Evolutionary conservation across 1,140 invertebrate genomes (phyloP).

Genomic region (Odontomachus brunneus): DNA sequence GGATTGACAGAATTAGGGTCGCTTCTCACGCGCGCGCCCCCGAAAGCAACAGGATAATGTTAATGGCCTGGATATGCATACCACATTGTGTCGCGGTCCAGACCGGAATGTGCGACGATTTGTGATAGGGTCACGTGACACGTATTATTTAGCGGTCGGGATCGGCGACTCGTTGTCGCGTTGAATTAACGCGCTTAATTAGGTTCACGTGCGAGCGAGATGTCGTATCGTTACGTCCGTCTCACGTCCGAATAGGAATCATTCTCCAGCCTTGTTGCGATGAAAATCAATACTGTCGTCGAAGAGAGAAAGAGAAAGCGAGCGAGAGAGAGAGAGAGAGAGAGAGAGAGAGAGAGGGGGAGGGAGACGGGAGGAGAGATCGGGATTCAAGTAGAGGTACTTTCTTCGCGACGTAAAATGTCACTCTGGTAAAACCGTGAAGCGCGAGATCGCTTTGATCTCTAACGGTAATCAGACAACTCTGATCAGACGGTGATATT

Average conservation of each 20-base stretch:
- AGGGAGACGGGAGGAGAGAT: background rate
- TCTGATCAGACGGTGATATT: conserved; percentile 26
- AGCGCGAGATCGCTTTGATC: conserved; percentile 38
- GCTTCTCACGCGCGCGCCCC: conserved; percentile 68
- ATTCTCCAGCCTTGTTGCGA: background rate
- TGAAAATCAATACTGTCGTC: background rate
- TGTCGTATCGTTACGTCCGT: background rate
- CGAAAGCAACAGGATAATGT: conserved; percentile 68
- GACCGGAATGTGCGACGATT: conserved; percentile 39
- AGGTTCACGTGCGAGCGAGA: background rate
- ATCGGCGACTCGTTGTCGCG: conserved; percentile 28
- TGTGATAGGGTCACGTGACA: conserved; percentile 49
- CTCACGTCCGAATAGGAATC: background rate
- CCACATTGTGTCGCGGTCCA: conserved; percentile 54
- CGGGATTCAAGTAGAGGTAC: background rate
- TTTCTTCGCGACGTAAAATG: conserved; percentile 1
- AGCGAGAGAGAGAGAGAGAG: too few species aligned
- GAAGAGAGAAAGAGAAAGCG: too few species aligned
- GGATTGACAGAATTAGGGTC: conserved; percentile 71
- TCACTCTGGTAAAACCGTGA: conserved; percentile 5
- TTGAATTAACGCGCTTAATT: conserved; percentile 26
- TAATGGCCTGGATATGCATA: conserved; percentile 58
- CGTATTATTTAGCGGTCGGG: conserved; percentile 44
- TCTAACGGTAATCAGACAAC: conserved; percentile 1
- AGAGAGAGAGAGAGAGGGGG: too few species aligned